Percentiles rank a stretch among this genome's conserved stretches.
phyloP scores from a whole-genome alignment of 2,113 vertebrate genomes.

The Archocentrus centrarchus region DNA sequence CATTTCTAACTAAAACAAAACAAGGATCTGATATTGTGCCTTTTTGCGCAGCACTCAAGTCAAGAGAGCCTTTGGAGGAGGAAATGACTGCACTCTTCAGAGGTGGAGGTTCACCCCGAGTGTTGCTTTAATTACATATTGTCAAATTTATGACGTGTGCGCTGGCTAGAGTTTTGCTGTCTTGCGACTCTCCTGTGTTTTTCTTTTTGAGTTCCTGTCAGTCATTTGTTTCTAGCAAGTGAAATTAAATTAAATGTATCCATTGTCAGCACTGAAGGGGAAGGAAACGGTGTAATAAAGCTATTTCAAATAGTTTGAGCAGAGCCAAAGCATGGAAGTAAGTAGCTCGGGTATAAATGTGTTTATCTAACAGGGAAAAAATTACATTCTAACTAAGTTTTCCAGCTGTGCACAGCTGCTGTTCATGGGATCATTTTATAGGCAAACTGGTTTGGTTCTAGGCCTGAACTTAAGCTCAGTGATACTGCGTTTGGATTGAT shows the following conservation, averaged over 20 bases:
- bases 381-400: slow-evolving; percentile 7
- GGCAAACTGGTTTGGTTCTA: background rate
- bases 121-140: slow-evolving; percentile 74
- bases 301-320: slow-evolving; percentile 39
- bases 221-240: slow-evolving; percentile 42
- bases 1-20: slow-evolving; percentile 73
- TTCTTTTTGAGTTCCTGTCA: slow-evolving; percentile 60
- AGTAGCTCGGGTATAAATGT: slow-evolving; percentile 37
- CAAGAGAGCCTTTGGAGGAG: slow-evolving; percentile 48
- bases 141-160: slow-evolving; percentile 77
- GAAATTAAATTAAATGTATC: slow-evolving; percentile 47
- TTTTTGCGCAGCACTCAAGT: slow-evolving; percentile 54
- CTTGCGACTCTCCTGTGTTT: slow-evolving; percentile 61
- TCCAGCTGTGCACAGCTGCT: slow-evolving; percentile 44
- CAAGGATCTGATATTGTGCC: slow-evolving; percentile 56
- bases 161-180: slow-evolving; percentile 60
- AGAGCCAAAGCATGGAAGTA: slow-evolving; percentile 9
- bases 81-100: slow-evolving; percentile 59
- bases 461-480: background rate
- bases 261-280: slow-evolving; percentile 32
- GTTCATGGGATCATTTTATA: background rate
- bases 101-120: slow-evolving; percentile 45
- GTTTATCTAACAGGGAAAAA: slow-evolving; percentile 45
- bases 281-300: slow-evolving; percentile 51
- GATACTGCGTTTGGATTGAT: background rate